These are phyloP conservation scores for Nemotelus nigrinus DNA, from an alignment of 2,888 invertebrate genomes.

Conservation along the genomic window DNA sequence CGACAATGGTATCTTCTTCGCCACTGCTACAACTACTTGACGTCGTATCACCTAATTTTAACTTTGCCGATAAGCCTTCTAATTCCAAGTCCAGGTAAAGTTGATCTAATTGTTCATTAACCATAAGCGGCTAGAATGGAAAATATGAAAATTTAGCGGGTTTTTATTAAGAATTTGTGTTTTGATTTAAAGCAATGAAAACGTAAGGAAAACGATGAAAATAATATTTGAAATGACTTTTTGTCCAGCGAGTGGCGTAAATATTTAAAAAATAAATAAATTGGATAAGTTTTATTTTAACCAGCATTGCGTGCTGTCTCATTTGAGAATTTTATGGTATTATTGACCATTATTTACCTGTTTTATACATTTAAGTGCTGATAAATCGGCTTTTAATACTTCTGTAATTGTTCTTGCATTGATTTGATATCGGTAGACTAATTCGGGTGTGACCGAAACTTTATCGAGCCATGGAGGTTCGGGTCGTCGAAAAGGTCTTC, in stretches of 20 bases:
- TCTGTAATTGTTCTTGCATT: conserved; percentile 67
- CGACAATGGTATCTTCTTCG: conserved; percentile 51
- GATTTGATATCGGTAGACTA: conserved; percentile 72
- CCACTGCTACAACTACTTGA: conserved; percentile 65
- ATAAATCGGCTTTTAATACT: conserved; percentile 69
- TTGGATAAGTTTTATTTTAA: too few species aligned
- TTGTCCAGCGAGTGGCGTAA: too few species aligned
- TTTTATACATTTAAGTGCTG: conserved; percentile 66
- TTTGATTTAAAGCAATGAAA: not conserved
- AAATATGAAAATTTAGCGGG: conserved; percentile 9
- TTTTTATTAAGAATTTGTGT: not conserved
- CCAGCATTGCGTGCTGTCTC: too few species aligned
- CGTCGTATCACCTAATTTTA: conserved; percentile 67
- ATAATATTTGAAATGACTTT: too few species aligned
- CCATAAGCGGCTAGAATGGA: conserved; percentile 67
- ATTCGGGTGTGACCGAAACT: conserved; percentile 69
- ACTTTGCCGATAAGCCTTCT: conserved; percentile 66
- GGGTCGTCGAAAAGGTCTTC: conserved; percentile 54
- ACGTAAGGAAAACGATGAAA: too few species aligned
- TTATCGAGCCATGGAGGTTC: conserved; percentile 72
- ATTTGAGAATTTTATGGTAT: too few species aligned
- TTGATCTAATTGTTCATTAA: conserved; percentile 73
- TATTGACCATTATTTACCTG: conserved; percentile 62
- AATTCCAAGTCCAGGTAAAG: conserved; percentile 71
- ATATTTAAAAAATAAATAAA: too few species aligned